These are phyloP conservation scores for Grantiella picta DNA, from an alignment of 2,113 vertebrate species.

Conservation along the genomic window DNA sequence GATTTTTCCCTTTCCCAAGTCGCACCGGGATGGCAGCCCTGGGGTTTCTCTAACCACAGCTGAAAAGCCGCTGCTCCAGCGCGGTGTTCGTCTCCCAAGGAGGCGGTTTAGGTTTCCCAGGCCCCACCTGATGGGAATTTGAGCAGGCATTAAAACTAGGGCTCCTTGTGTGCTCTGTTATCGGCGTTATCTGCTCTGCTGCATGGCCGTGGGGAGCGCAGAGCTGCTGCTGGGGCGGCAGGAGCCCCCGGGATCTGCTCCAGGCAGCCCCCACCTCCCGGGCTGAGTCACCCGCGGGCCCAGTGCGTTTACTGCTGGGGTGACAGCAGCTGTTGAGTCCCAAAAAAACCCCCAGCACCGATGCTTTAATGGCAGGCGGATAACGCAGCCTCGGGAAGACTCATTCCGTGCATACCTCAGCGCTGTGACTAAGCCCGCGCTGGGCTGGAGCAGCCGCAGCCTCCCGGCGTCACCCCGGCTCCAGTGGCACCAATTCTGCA, in stretches of 20 bases:
- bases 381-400: neutral
- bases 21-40: neutral
- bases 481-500: neutral
- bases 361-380: neutral
- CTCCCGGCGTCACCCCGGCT: neutral
- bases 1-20: neutral
- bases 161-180: neutral
- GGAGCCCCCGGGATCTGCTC: neutral
- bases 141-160: neutral
- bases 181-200: neutral
- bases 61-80: neutral
- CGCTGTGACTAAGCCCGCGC: neutral
- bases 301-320: neutral
- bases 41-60: neutral
- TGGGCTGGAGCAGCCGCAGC: neutral
- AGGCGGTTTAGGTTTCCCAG: neutral
- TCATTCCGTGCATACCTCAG: neutral
- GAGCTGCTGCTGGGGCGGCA: neutral
- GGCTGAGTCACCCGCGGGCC: neutral
- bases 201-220: neutral
- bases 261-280: neutral
- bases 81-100: neutral
- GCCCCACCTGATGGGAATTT: neutral
- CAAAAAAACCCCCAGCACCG: neutral
- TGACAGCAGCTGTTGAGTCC: neutral